A percentile compares a stretch with the other conserved stretches of the same genome.
phyloP scores from a whole-genome alignment of 2,113 vertebrate genomes.

The Spilogale gracilis region DNA sequence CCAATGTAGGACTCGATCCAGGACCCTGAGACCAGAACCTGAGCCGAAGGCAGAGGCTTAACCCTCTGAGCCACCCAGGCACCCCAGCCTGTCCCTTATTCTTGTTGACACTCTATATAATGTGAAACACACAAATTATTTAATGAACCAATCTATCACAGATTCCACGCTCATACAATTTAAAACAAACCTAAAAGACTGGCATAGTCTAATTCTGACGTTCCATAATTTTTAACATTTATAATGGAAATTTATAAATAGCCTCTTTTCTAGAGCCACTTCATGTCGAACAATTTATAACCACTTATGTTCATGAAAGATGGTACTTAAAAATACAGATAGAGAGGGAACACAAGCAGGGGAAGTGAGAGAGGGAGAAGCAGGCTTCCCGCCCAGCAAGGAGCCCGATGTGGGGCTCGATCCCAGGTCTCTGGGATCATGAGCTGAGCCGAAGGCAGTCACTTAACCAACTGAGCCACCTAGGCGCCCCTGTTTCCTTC shows the following conservation, averaged over 20 bases:
- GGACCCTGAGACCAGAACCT: too few species aligned
- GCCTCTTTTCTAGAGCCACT: constrained; percentile 8
- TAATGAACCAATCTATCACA: background rate
- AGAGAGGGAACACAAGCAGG: too few species aligned
- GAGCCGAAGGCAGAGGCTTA: too few species aligned
- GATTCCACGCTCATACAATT: background rate
- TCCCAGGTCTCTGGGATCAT: too few species aligned
- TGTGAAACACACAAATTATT: constrained; percentile 8
- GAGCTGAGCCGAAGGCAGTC: too few species aligned
- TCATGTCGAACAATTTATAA: background rate
- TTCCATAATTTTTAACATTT: background rate
- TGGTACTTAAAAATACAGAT: background rate
- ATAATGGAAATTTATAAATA: background rate
- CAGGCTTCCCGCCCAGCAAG: too few species aligned
- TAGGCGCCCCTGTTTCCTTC: background rate
- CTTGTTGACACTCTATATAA: background rate
- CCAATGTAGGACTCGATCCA: too few species aligned
- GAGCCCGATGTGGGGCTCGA: too few species aligned
- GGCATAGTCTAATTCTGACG: background rate
- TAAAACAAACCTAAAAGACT: background rate
- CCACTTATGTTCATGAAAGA: background rate
- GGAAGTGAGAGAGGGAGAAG: too few species aligned
- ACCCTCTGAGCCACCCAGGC: too few species aligned
- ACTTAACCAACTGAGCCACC: too few species aligned
- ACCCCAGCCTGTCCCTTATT: background rate